A percentile compares a stretch with the other conserved stretches of the same genome.
phyloP scores from a whole-genome alignment of 1,140 invertebrate species.

The Acromyrmex heyeri region DNA sequence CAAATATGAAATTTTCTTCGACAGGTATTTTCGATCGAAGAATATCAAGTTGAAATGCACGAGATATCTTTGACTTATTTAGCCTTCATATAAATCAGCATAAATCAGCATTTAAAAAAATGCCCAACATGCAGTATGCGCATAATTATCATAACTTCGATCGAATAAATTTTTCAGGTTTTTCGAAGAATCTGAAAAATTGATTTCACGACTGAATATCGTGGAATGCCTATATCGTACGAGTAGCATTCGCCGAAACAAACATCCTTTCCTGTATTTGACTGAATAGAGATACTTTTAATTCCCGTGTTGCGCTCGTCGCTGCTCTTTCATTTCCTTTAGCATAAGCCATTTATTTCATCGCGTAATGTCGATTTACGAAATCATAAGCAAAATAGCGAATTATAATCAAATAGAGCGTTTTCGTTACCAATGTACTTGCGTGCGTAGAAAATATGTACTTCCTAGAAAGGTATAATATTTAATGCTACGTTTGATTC shows the following conservation, averaged over 20 bases:
- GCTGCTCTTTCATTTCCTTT: slow-evolving; percentile 25
- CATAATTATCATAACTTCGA: not conserved
- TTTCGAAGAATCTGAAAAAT: slow-evolving; percentile 5
- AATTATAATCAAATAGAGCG: slow-evolving; percentile 50
- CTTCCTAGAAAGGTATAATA: slow-evolving; percentile 46
- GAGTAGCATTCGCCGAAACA: not conserved
- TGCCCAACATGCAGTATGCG: not conserved
- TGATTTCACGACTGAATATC: slow-evolving; percentile 30
- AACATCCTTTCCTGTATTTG: slow-evolving; percentile 5
- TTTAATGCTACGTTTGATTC: slow-evolving; percentile 48
- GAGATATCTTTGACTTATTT: slow-evolving; percentile 27
- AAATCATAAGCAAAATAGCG: slow-evolving; percentile 8
- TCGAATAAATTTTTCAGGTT: not conserved
- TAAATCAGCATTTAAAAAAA: not conserved
- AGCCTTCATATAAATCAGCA: not conserved
- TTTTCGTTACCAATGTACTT: slow-evolving; percentile 14
- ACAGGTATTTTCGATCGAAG: not conserved
- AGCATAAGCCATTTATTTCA: not conserved
- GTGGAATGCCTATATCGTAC: not conserved
- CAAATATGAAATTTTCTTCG: slow-evolving; percentile 17
- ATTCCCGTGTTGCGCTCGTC: not conserved
- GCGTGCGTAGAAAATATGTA: slow-evolving; percentile 15
- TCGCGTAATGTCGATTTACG: not conserved
- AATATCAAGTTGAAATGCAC: not conserved
- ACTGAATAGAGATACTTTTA: slow-evolving; percentile 43